Conservation (phyloP, 2,888 invertebrate genomes). For the Plemyria rubiginata region DNA sequence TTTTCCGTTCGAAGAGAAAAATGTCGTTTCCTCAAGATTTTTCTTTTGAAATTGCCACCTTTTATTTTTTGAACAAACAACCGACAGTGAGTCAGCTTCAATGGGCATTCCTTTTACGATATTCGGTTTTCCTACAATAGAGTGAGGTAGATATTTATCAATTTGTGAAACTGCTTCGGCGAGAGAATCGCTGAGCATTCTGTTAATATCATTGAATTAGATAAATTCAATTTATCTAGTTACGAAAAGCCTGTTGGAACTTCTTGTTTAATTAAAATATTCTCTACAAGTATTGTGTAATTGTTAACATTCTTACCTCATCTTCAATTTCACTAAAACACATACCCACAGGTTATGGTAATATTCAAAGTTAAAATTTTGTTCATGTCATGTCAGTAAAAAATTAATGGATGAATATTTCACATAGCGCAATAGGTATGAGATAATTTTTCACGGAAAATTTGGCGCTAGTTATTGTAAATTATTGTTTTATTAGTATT, state of each 20-base stretch:
- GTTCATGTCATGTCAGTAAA: too few relatives aligned
- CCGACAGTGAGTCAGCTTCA: slow-evolving; percentile 24
- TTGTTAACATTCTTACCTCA: background rate
- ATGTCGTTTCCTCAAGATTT: slow-evolving; percentile 23
- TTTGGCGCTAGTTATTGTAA: too few relatives aligned
- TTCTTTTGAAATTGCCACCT: slow-evolving; percentile 24
- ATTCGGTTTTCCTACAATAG: slow-evolving; percentile 13
- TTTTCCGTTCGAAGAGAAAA: slow-evolving; percentile 33
- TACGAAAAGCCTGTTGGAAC: background rate
- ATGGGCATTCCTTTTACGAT: slow-evolving; percentile 13
- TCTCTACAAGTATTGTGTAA: background rate
- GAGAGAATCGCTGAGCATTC: background rate
- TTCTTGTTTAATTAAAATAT: background rate
- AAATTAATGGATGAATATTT: too few relatives aligned
- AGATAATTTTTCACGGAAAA: too few relatives aligned
- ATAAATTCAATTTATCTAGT: background rate
- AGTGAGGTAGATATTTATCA: slow-evolving; percentile 19
- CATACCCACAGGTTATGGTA: background rate
- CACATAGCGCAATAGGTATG: too few relatives aligned
- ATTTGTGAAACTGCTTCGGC: slow-evolving; percentile 19
- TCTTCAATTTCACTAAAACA: background rate
- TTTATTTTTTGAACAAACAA: slow-evolving; percentile 31
- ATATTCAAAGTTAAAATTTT: background rate
- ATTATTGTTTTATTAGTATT: too few relatives aligned
- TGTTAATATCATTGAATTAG: background rate